Conservation (phyloP, 64 coral and sea anemone genomes). For the Montipora efflorescens region DNA sequence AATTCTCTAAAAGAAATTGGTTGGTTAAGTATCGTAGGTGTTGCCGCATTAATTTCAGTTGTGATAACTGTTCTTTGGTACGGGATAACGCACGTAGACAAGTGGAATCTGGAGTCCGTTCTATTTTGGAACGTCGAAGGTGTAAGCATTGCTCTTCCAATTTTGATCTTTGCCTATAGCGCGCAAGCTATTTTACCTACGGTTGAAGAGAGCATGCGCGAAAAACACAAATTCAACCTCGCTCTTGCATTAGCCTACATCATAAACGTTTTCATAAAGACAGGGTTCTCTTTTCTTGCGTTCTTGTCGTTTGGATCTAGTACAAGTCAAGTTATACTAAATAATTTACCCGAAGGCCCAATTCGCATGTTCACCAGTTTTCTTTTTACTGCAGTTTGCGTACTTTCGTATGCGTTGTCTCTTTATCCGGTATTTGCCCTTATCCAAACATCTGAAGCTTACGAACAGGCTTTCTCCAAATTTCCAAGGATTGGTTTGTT, state of each 20-base stretch:
- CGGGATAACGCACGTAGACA: neutral
- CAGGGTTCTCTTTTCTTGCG: neutral
- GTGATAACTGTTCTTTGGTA: neutral
- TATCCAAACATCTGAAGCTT: neutral
- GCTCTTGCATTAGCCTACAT: neutral
- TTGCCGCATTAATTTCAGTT: neutral
- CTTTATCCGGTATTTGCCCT: neutral
- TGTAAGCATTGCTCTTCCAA: neutral
- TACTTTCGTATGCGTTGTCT: neutral
- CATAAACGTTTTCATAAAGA: neutral
- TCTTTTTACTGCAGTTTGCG: neutral
- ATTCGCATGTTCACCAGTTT: neutral
- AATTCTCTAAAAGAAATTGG: neutral
- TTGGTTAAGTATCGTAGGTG: neutral
- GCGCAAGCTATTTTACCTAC: neutral
- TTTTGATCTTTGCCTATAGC: neutral
- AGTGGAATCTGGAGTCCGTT: neutral
- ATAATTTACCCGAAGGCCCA: neutral
- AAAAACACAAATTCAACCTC: neutral
- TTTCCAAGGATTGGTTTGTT: neutral
- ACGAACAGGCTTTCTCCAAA: neutral
- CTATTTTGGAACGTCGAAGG: neutral
- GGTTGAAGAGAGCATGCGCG: neutral
- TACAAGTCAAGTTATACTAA: neutral
- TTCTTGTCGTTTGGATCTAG: neutral